Evolutionary conservation across 2,113 vertebrate genomes (phyloP).

Genomic region (Phalacrocorax pelagicus): DNA sequence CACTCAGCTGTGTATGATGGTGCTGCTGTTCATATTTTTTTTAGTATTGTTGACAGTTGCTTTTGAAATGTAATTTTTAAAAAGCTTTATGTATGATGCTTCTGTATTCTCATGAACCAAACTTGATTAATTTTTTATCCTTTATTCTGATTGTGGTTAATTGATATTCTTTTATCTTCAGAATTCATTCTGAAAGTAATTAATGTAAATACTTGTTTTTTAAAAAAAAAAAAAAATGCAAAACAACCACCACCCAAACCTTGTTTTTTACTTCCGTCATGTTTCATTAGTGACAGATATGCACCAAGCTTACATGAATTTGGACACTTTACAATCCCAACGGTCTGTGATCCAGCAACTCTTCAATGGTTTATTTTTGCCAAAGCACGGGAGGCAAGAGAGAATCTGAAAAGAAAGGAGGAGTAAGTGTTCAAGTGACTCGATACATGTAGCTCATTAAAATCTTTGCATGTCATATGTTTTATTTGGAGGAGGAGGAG

Average conservation of each 20-base stretch:
- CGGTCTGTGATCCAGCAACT: slow-evolving; percentile 75
- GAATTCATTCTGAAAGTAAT: neutral
- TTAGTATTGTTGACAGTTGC: neutral
- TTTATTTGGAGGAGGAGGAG: neutral
- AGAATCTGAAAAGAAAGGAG: slow-evolving; percentile 76
- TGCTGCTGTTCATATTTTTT: neutral
- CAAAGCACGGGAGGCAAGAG: slow-evolving; percentile 85
- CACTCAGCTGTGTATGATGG: neutral
- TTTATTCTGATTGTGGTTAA: neutral
- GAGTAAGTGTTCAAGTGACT: slow-evolving; percentile 78
- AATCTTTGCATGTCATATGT: neutral
- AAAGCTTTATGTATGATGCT: neutral
- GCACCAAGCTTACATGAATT: slow-evolving; percentile 85
- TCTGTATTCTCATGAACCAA: neutral
- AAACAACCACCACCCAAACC: too few species aligned
- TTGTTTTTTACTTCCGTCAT: neutral
- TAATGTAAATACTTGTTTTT: neutral
- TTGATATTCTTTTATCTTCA: neutral
- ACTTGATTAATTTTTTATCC: neutral
- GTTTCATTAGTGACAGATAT: slow-evolving; percentile 80
- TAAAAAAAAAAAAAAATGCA: neutral
- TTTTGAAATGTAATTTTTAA: neutral
- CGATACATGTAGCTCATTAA: neutral
- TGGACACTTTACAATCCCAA: slow-evolving; percentile 89
- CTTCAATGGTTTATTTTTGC: slow-evolving; percentile 88